Conservation (phyloP, 1,140 invertebrate genomes). For the Penaeus japonicus region DNA sequence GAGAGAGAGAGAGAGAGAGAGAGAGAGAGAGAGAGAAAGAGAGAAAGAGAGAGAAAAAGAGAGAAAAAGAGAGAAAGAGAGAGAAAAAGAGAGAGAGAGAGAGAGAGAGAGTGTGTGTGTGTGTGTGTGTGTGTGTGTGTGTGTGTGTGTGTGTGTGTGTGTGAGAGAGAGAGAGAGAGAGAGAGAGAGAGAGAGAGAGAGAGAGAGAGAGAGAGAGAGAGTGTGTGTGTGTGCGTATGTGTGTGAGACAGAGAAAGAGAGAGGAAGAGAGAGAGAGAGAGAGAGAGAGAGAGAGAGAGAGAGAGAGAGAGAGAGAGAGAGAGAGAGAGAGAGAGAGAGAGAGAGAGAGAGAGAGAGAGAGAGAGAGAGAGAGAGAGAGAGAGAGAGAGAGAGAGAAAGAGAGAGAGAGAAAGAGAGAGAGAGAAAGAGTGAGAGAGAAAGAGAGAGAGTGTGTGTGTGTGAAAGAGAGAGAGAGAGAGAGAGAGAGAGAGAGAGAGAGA, state of each 20-base stretch:
- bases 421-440: no score
- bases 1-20: not conserved
- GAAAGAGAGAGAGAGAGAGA: no score
- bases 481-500: not conserved
- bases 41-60: not conserved
- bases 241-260: no score
- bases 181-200: not conserved
- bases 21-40: not conserved
- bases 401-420: no score
- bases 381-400: no score
- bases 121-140: not conserved
- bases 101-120: not conserved
- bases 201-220: not conserved
- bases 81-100: not conserved
- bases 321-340: conserved; percentile 6
- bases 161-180: not conserved
- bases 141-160: not conserved
- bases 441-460: no score
- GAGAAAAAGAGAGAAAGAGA: not conserved
- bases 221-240: no score
- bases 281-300: not conserved
- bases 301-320: not conserved
- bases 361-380: conserved; percentile 37
- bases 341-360: conserved; percentile 36
- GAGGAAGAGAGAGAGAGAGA: not conserved